Base-by-base conservation (phyloP, 2,888 invertebrate species). In the Pedicia rivosa region DNA sequence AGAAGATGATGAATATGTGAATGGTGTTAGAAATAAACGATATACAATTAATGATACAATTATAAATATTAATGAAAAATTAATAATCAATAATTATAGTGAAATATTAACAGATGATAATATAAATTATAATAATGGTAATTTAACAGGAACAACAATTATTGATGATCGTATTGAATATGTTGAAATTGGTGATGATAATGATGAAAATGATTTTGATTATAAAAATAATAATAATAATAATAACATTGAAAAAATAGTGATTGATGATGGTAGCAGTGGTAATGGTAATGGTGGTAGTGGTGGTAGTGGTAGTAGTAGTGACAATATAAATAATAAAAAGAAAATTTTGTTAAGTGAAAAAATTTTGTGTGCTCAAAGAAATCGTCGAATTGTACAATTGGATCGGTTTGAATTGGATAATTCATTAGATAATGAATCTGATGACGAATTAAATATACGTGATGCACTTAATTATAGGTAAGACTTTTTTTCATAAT, bases 381-480 rank as follows among this genome's bases (percentile, higher is more conserved):
- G 46, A 27, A 43, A 28, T 35, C 43, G 47, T 38, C 43, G 45
- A 19, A 44, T 49, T 10, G 44, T 46, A 17, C 45, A 49, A 12
- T 40, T 51, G 26, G 46, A 48, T 37, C 38, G 44, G 5, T 42
- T 44, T 25, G 47, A 47, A 38, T 37, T 51, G 9, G 46, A 48
- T 15, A 38, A 42, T 26, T 43, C 50, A 4, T 43, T 46, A 15
- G 34, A 32, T 24, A 49, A 49, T 43, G 42, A 45, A 27, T 40
- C 47, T 10, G 43, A 45, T 27, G 38, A 43, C 10, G 47, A 48
- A 37, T 47, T 47, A 36, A 69, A 67, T 49, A 53, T 70, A 43
- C 54, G 69, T 44, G 58, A 63, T 29, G 64, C 66, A 12, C 47
- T 69, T 20, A 69, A 64, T 48, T 65, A 67, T 46, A 56, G 69